Conservation (phyloP, 2,797 vertebrate species). For the Acipenser oxyrinchus region DNA sequence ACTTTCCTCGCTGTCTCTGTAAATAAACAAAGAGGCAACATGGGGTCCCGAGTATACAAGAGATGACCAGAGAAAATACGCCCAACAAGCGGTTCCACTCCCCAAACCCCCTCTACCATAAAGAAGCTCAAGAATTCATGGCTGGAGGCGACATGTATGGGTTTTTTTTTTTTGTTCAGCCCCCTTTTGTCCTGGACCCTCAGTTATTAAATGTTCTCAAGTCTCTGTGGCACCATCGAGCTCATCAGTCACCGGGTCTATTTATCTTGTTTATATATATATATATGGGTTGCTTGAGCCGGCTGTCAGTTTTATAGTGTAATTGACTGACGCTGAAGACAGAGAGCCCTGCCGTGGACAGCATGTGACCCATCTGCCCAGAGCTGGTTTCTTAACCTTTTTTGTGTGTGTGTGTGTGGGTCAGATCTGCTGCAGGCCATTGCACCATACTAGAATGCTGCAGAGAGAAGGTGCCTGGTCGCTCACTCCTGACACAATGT, state of each 20-base stretch:
- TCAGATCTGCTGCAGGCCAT: constrained; percentile 42
- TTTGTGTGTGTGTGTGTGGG: constrained; percentile 64
- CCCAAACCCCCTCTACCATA: constrained; percentile 17
- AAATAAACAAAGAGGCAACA: constrained; percentile 65
- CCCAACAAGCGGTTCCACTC: constrained; percentile 53
- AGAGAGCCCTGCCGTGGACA: constrained; percentile 63
- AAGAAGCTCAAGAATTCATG: constrained; percentile 38
- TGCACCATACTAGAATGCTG: no score
- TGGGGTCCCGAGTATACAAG: constrained; percentile 50
- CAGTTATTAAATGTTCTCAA: constrained; percentile 74
- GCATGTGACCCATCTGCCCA: constrained; percentile 76
- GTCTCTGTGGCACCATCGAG: constrained; percentile 62
- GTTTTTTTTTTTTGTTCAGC: constrained; percentile 45
- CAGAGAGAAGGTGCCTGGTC: no score
- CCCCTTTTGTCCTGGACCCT: constrained; percentile 60
- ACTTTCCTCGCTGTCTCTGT: constrained; percentile 62
- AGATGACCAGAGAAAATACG: constrained; percentile 61
- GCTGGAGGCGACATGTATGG: constrained; percentile 32
- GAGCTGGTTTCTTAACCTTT: constrained; percentile 62
- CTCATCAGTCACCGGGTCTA: constrained; percentile 71
- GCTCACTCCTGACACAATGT: no score
- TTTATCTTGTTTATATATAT: constrained; percentile 65
- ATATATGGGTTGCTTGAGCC: constrained; percentile 72
- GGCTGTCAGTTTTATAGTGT: constrained; percentile 66
- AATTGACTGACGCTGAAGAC: constrained; percentile 59